Evolutionary conservation across 2,888 invertebrate genomes (phyloP), one percentile per base, ranked within the genome.

Genomic region (Synergus gifuensis): DNA sequence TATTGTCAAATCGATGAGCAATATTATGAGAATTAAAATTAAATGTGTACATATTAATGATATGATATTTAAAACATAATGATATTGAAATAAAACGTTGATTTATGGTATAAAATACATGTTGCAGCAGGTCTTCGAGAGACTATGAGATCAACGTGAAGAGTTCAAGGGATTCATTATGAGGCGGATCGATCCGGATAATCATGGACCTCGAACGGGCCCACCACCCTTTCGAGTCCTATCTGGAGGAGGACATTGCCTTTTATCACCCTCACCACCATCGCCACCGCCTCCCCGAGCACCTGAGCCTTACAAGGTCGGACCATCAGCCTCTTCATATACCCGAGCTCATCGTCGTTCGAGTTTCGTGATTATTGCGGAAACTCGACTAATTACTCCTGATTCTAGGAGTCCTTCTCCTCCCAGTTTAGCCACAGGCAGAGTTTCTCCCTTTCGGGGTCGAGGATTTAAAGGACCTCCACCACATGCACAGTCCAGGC

Each of bases 291-390:
- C 90, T 44, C 89, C 91, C 16, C 84, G 91, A 54, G 92, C 91
- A 28, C 92, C 92, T 44, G 92, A 92, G 76, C 92, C 92, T 0
- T 92, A 92, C 86, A 92, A 91, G 81, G 83, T 92, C 81, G 87
- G 87, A 12, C 86, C 89, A 22, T 76, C 88, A 76, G 46, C 80
- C 63, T 80, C 84, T 36, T 91, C 93, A 84, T 93, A 93, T 66
- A 91, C 93, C 36, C 94, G 95, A 81, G 93, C 94, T 80, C 95
- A 95, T 87, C 94, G 94, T 79, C 95, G 95, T 89, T 93, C 95
- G 9, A 95, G 95, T 4, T 96, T 96, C 90, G 95, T 95, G 82
- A 96, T 96, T 84, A 93, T 96, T 80, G 93, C 95, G 16, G 95
- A 95, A 84, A 90, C 93, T 76, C 92, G 94, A 4, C 93, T 94